Evolutionary conservation across 2,113 vertebrate species (phyloP).

Genomic region (Neopipo cinnamomea): DNA sequence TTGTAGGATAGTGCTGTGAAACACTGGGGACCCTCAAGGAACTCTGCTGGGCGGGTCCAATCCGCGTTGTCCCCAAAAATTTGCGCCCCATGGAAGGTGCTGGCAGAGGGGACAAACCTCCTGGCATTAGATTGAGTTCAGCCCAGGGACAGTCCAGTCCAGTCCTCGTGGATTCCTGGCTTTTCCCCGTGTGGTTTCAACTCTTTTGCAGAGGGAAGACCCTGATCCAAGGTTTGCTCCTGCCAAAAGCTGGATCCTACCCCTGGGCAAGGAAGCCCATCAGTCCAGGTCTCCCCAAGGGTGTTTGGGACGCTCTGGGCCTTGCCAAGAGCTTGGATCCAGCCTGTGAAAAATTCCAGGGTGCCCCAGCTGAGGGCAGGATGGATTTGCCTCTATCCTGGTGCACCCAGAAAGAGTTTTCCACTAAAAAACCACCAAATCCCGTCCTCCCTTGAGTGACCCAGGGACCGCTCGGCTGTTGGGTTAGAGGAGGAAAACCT

Average conservation of each 20-base stretch:
- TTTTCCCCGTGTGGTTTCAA: neutral
- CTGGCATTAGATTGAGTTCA: neutral
- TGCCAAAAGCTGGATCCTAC: neutral
- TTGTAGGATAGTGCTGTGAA: neutral
- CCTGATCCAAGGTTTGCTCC: neutral
- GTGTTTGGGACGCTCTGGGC: neutral
- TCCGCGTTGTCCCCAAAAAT: fast-evolving
- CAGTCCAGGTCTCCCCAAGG: neutral
- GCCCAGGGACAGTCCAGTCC: fast-evolving
- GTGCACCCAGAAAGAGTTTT: neutral
- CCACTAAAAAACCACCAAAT: neutral
- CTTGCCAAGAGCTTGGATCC: neutral
- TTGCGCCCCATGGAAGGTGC: neutral
- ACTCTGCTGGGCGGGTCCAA: neutral
- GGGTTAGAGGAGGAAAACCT: neutral
- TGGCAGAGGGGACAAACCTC: neutral
- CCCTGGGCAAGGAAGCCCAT: neutral
- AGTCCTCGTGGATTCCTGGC: neutral
- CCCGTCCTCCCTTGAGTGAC: neutral
- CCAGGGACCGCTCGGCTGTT: neutral
- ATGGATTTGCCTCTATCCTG: neutral
- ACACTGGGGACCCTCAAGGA: fast-evolving
- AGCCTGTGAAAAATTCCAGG: neutral
- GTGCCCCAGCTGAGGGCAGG: neutral
- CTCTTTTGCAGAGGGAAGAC: neutral